Base-by-base conservation (phyloP, 2,888 invertebrate genomes). In the Chymomyza caudatula region DNA sequence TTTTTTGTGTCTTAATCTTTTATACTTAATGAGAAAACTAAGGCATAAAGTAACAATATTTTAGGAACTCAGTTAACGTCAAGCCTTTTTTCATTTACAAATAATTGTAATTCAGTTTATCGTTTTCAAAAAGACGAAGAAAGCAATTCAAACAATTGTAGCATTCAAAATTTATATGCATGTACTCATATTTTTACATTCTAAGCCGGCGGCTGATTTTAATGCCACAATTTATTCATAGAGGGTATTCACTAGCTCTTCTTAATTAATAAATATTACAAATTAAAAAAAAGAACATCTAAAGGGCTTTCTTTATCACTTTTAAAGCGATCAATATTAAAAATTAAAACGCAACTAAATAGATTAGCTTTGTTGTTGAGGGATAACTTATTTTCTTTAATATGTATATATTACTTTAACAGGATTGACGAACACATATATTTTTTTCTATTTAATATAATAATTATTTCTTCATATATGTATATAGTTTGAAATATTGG, bases 31-130 rank as follows among this genome's bases (percentile, higher is more conserved):
- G 74, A 72, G 71, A 79, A 77, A 84, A 78, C 73, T 79, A 80
- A 77, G 77, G 80, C 82, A 81, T 80, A 80, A 82, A 84, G 85
- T n/a, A n/a, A n/a, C n/a, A n/a, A n/a, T n/a, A n/a, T 78, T 84
- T 81, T 83, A 86, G 86, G 85, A 85, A 86, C 86, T 84, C 76
- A 86, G 80, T 78, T 85, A 86, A 67, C 71, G 68, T 85, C 76
- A 25, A 25, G 25, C 25, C 4, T 25, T 25, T 25, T 25, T 4
- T 1, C 25, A 3, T 2, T 25, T 25, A 25, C 25, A 25, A 25
- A 6, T 25, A 25, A 4, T 25, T 29, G 29, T 29, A 29, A 29
- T 29, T 29, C 11, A 11, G 1, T 29, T 1, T 29, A 29, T 29
- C 11, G n/a, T n/a, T n/a, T n/a, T n/a, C n/a, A n/a, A 5, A 37